Conservation (phyloP, 2,888 invertebrate species). For the Agrotis clavis region DNA sequence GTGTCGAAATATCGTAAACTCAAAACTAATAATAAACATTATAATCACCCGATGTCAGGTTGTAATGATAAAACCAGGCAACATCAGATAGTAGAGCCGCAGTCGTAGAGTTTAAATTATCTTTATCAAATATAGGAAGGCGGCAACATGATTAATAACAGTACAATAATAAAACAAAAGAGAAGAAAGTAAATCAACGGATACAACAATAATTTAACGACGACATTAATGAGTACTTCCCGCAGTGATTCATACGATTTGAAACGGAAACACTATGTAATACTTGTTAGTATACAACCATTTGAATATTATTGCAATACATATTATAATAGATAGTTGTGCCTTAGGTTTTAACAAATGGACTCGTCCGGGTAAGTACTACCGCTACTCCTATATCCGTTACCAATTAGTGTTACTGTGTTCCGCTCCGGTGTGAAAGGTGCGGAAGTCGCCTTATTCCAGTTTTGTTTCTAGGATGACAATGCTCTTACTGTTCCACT, state of each 20-base stretch:
- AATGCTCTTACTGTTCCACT: background rate
- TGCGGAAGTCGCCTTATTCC: background rate
- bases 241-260: constrained; percentile 52
- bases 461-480: background rate
- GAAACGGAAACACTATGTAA: constrained; percentile 41
- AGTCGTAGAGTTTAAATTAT: background rate
- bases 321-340: background rate
- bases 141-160: constrained; percentile 4
- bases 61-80: too few relatives aligned
- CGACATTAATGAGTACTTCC: constrained; percentile 44
- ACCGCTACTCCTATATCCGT: background rate
- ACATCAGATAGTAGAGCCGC: too few relatives aligned
- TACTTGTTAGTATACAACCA: constrained; percentile 28
- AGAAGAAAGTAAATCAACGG: constrained; percentile 40
- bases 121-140: background rate
- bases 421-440: background rate
- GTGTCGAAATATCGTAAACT: too few relatives aligned
- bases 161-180: constrained; percentile 36
- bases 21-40: too few relatives aligned
- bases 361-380: background rate
- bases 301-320: constrained; percentile 13
- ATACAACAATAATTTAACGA: constrained; percentile 44
- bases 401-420: background rate
- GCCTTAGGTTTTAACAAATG: background rate
- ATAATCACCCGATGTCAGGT: too few relatives aligned